Base-by-base conservation (phyloP, 2,113 vertebrate genomes). In the Halcyon senegalensis region DNA sequence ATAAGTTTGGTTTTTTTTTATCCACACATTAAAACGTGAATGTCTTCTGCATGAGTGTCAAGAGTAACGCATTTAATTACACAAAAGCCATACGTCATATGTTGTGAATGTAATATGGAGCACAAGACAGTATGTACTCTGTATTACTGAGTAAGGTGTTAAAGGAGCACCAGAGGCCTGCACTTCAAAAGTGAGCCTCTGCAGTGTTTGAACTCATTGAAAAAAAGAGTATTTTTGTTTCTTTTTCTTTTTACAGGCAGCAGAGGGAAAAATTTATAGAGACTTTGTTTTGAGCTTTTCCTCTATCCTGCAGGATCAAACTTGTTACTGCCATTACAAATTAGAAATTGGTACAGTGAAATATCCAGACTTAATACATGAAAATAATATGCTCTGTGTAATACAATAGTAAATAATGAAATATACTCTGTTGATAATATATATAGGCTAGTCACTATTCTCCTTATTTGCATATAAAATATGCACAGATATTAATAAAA, bases 41-140 rank as follows among this genome's bases (percentile, higher is more conserved):
- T 93, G 77, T 86, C 93, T 97, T 97, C 92, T 92, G n/a, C 80
- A 27, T 55, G 66, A 92, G 74, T 83, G 73, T 91, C 84, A 94
- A 85, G 80, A 97, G 82, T 75, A 94, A 81, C 37, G 72, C 68
- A 79, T 96, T 97, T 97, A 97, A 97, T 97, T 97, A 95, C 91
- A 92, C 43, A 72, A 96, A 95, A 87, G 62, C 84, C 58, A 3
- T 55, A 46, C 0, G 0, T 87, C 69, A 17, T 73, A 73, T 50
- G 43, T 66, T 94, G 18, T 86, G 51, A 90, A 82, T 89, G 28
- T 75, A 91, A 84, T 79, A 33, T 23, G 16, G 43, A 81, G 12
- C 41, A 11, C 30, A 72, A 56, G 33, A 90, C 43, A 95, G 86
- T 89, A 90, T 4, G 25, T 62, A 48, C 37, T 62, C 35, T 4